phyloP scores from a whole-genome alignment of 2,113 vertebrate genomes.

The Porphyrio hochstetteri region DNA sequence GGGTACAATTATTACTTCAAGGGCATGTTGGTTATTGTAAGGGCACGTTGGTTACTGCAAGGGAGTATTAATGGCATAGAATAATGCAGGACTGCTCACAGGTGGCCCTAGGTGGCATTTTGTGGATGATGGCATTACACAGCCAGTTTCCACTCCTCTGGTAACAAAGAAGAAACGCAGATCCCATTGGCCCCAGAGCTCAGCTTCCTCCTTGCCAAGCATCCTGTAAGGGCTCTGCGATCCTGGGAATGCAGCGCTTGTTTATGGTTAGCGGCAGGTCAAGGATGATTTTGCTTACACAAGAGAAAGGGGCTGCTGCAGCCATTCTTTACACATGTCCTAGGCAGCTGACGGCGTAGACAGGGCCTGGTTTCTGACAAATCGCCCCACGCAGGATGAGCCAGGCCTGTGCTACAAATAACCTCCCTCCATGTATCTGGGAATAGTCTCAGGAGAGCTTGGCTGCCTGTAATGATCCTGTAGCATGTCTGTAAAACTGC shows the following conservation, averaged over 20 bases:
- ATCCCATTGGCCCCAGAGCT: neutral
- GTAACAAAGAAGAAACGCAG: neutral
- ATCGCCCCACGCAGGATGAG: fast-evolving
- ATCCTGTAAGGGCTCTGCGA: neutral
- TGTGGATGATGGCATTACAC: neutral
- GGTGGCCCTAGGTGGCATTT: neutral
- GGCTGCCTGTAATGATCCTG: neutral
- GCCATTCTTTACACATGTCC: neutral
- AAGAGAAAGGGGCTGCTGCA: neutral
- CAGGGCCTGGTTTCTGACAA: neutral
- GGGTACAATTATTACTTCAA: neutral
- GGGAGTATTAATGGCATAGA: neutral
- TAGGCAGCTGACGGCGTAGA: neutral
- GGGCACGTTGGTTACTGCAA: neutral
- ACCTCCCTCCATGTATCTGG: fast-evolving
- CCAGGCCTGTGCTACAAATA: neutral
- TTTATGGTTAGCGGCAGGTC: neutral
- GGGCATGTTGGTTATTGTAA: neutral
- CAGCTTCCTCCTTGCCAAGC: neutral
- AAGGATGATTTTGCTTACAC: neutral
- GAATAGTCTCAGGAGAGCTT: no score
- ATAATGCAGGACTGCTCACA: neutral
- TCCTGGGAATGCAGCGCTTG: neutral
- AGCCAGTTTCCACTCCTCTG: neutral
- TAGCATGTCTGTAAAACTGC: neutral